Conservation (phyloP, 2,797 vertebrate genomes). For the Austrolebias charrua region DNA sequence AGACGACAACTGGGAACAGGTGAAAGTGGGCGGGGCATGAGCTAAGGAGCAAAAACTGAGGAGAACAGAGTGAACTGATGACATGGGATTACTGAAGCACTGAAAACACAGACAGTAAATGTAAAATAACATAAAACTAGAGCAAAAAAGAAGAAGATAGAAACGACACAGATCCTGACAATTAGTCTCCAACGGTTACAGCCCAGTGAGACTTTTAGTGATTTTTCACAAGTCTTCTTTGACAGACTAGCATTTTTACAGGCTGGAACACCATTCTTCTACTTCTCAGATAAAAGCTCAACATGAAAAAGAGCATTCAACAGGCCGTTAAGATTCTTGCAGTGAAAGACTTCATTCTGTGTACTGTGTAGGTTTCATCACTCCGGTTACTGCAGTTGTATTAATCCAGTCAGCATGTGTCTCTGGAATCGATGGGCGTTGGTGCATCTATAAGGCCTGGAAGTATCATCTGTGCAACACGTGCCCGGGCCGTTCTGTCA, state of each 20-base stretch:
- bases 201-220: not conserved
- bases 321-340: not conserved
- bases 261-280: not conserved
- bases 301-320: not conserved
- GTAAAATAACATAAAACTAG: too few species aligned
- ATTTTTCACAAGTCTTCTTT: not conserved
- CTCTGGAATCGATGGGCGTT: slow-evolving; percentile 14
- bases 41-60: too few species aligned
- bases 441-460: slow-evolving; percentile 41
- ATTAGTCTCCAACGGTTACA: too few species aligned
- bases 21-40: too few species aligned
- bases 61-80: too few species aligned
- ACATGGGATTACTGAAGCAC: too few species aligned
- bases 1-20: too few species aligned
- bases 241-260: not conserved
- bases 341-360: slow-evolving; percentile 9
- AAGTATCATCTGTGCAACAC: slow-evolving; percentile 65
- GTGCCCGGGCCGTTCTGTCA: slow-evolving; percentile 69
- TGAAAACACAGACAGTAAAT: too few species aligned
- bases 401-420: slow-evolving; percentile 65
- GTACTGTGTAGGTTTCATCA: slow-evolving; percentile 38
- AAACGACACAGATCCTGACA: too few species aligned
- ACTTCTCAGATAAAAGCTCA: not conserved
- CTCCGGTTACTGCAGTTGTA: slow-evolving; percentile 35
- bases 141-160: too few species aligned